phyloP scores from a whole-genome alignment of 2,113 vertebrate genomes.

The Rutilus rutilus region DNA sequence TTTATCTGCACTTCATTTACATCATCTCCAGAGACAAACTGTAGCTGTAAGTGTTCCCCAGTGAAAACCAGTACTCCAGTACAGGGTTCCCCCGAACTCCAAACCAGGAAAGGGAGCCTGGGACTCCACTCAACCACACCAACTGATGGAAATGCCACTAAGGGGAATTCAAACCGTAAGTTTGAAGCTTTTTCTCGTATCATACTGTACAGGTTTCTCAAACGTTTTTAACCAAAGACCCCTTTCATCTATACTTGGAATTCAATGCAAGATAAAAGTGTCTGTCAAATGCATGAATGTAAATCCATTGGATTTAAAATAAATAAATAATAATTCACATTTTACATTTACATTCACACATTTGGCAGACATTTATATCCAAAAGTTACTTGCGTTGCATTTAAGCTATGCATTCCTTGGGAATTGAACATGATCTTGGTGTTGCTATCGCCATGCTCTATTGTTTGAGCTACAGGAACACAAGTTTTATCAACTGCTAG shows the following conservation, averaged over 20 bases:
- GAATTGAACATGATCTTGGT: not conserved
- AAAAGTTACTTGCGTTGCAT: not conserved
- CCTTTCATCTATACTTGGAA: not conserved
- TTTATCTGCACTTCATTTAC: conserved; percentile 49
- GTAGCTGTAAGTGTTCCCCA: conserved; percentile 32
- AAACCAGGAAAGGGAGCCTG: conserved; percentile 58
- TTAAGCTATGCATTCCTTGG: not conserved
- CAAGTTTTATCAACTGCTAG: not conserved
- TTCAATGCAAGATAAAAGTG: not conserved
- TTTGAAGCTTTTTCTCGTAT: conserved; percentile 13
- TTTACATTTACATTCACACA: not conserved
- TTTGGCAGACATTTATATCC: not conserved
- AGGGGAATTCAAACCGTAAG: conserved; percentile 70
- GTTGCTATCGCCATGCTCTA: not conserved
- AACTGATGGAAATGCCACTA: conserved; percentile 63
- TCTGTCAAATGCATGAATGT: not conserved
- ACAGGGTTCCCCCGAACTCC: conserved; percentile 57
- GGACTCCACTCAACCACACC: conserved; percentile 55
- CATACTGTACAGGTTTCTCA: not conserved
- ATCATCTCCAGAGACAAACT: conserved; percentile 20
- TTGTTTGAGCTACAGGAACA: not conserved
- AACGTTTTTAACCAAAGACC: not conserved
- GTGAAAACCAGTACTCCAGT: conserved; percentile 63
- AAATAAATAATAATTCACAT: not conserved
- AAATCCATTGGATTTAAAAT: too few relatives aligned